Conservation (phyloP, 2,888 invertebrate species). For the Harpagoxenus sublaevis region DNA sequence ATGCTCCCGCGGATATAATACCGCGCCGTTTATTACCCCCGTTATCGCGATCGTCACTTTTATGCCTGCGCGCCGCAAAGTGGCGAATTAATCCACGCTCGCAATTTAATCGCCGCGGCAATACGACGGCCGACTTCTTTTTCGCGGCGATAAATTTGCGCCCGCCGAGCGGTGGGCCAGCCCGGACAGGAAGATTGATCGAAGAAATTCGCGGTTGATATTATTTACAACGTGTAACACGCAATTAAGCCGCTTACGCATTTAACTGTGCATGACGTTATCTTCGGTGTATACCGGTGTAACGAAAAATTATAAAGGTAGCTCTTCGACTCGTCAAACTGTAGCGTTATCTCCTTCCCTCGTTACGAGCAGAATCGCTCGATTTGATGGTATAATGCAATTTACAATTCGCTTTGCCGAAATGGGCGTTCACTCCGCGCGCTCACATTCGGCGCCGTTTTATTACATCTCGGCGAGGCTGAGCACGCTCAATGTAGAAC, state of each 20-base stretch:
- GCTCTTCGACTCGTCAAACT: neutral
- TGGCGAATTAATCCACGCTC: constrained; percentile 68
- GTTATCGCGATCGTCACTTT: constrained; percentile 69
- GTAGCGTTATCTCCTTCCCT: neutral
- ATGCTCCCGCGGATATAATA: constrained; percentile 63
- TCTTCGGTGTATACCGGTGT: neutral
- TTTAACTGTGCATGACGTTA: neutral
- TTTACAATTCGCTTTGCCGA: constrained; percentile 16
- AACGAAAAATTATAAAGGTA: neutral
- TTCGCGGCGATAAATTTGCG: constrained; percentile 29
- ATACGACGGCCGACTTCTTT: constrained; percentile 28
- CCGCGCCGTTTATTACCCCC: constrained; percentile 63
- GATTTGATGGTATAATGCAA: constrained; percentile 18
- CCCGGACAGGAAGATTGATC: constrained; percentile 1
- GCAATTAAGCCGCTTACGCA: constrained; percentile 22
- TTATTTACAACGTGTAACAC: constrained; percentile 31
- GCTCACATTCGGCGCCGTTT: neutral
- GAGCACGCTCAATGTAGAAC: constrained; percentile 9
- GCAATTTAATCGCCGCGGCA: constrained; percentile 51
- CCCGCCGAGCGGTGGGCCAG: constrained; percentile 10
- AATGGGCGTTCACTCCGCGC: constrained; percentile 11
- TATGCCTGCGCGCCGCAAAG: constrained; percentile 60
- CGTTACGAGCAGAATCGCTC: neutral
- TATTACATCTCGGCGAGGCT: neutral
- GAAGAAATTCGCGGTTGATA: constrained; percentile 27